A percentile compares a stretch with the other conserved stretches of the same genome.
Conservation (phyloP, 2,797 vertebrate species). For the Chaenodraco wilsoni region DNA sequence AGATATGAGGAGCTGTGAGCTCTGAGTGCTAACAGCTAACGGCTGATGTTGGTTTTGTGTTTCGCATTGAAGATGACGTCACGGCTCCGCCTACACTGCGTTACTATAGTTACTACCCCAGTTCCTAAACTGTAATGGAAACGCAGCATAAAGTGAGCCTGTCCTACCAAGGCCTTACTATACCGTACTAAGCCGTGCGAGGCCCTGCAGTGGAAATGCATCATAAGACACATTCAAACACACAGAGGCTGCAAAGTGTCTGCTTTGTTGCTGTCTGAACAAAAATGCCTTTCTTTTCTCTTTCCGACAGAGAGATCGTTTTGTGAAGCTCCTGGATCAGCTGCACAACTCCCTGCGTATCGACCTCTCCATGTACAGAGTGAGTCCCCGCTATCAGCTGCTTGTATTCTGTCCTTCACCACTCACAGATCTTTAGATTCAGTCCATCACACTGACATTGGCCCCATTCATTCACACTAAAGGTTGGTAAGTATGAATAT, state of each 20-base stretch:
- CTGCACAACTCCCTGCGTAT: slow-evolving; percentile 97
- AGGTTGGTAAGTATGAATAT: background rate
- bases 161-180: too few relatives aligned
- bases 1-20: too few relatives aligned
- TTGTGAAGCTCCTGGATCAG: slow-evolving; percentile 96
- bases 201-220: too few relatives aligned
- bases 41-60: too few relatives aligned
- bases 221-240: background rate
- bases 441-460: background rate
- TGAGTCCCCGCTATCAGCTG: slow-evolving; percentile 76
- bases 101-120: too few relatives aligned
- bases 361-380: slow-evolving; percentile 96
- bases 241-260: slow-evolving; percentile 8
- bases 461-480: slow-evolving; percentile 13
- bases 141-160: too few relatives aligned
- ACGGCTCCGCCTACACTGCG: too few relatives aligned
- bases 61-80: too few relatives aligned
- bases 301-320: slow-evolving; percentile 90
- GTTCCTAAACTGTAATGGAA: too few relatives aligned
- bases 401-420: background rate
- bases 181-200: too few relatives aligned
- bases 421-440: background rate
- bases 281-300: slow-evolving; percentile 7
- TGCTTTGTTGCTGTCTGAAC: background rate
- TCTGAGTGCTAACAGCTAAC: too few relatives aligned